Base-by-base conservation (phyloP, 2,113 vertebrate genomes). In the Zootoca vivipara region DNA sequence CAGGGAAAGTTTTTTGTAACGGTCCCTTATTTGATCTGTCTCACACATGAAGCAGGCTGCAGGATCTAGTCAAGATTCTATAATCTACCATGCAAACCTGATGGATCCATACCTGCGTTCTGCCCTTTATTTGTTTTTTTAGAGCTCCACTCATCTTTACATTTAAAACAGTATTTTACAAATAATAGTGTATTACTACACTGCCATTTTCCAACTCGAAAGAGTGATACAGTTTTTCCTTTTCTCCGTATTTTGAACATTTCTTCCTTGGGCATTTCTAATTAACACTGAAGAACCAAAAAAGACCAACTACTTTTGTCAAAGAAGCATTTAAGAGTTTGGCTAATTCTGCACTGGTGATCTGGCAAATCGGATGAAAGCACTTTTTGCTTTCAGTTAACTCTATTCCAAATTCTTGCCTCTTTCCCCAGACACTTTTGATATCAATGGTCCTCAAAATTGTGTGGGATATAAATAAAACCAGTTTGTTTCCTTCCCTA, bases 331-430 rank as follows among this genome's bases (percentile, higher is more conserved):
- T 85, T 78, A 3, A 86, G 33, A 18, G 33, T 83, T 88, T 74
- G 62, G 90, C 79, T 67, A 85, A 7, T 56, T 24, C 15, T 15
- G 3, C 28, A 56, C 4, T 56, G 46, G 10, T 15, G 15, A 73
- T n/a, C 33, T 73, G 70, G 30, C 30, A 33, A n/a, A 73, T 91
- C 84, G 20, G 85, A 91, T 70, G 65, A 83, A 82, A 73, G 77
- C 67, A 64, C 22, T 65, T 4, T 3, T 64, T 79, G 56, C 1
- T 86, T 22, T 77, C 24, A 82, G 81, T 89, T 89, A 85, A 82
- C 38, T 79, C 88, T 91, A 89, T 87, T 73, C 42, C 24, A 35
- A 88, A 83, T 2, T 30, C 6, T 6, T 73, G 70, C 40, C 78
- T 89, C 1, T 82, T 82, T 40, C 22, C 38, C 13, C 3, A 69